phyloP scores from a whole-genome alignment of 2,797 vertebrate species.

The Choloepus didactylus region DNA sequence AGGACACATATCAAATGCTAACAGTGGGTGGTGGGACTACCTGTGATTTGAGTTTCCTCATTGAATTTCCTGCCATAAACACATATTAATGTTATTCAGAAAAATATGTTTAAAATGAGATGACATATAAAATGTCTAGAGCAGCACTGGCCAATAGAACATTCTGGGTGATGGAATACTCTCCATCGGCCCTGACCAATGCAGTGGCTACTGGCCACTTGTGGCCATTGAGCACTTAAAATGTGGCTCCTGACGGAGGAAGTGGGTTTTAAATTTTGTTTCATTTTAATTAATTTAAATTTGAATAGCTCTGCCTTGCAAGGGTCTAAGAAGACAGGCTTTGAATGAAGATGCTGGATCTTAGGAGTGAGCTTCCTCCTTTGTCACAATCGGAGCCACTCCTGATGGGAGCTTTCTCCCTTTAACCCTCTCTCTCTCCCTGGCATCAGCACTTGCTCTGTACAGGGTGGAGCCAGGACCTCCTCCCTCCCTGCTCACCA shows the following conservation, averaged over 20 bases:
- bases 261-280: background rate
- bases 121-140: background rate
- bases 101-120: background rate
- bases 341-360: background rate
- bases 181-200: rapidly evolving
- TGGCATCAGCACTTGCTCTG: background rate
- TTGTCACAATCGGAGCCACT: background rate
- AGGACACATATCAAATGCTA: background rate
- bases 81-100: background rate
- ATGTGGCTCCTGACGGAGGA: background rate
- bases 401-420: too few relatives aligned
- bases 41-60: background rate
- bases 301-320: background rate
- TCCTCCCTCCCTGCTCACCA: background rate
- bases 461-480: background rate
- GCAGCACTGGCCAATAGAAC: rapidly evolving
- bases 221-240: background rate
- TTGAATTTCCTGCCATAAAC: background rate
- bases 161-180: rapidly evolving
- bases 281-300: background rate
- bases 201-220: rapidly evolving
- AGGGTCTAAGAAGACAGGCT: background rate
- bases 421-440: background rate
- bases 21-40: too few relatives aligned
- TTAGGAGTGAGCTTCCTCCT: background rate